These are phyloP conservation scores for Pandion haliaetus DNA, from an alignment of 2,113 vertebrate species.

Conservation along the genomic window DNA sequence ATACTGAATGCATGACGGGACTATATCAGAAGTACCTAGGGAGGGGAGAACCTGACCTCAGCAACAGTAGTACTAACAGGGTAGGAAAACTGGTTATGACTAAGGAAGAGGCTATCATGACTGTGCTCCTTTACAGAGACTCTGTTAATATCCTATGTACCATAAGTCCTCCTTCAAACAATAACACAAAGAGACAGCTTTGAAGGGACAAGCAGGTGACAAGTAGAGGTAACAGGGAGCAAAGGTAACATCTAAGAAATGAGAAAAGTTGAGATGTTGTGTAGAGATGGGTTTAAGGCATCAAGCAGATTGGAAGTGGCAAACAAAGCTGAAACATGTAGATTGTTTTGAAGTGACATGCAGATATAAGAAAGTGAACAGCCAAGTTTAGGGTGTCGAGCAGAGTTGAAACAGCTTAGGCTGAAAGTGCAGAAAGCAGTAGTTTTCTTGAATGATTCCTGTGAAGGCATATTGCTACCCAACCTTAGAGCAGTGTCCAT, in stretches of 20 bases:
- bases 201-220: neutral
- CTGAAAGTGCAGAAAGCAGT: neutral
- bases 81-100: neutral
- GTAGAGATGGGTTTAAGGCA: neutral
- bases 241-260: neutral
- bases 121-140: neutral
- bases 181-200: neutral
- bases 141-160: neutral
- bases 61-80: neutral
- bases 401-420: neutral
- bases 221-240: neutral
- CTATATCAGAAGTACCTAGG: neutral
- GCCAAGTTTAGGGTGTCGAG: neutral
- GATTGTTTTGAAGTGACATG: neutral
- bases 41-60: neutral
- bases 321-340: neutral
- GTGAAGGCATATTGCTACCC: neutral
- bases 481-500: neutral
- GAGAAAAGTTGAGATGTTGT: neutral
- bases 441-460: neutral
- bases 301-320: neutral
- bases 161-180: neutral
- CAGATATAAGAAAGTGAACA: neutral
- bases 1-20: neutral
- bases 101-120: neutral